A percentile compares a stretch with the other conserved stretches of the same genome.
phyloP scores from a whole-genome alignment of 30 jellyfish, hydroid and myxozoan species.

The Phacellophora camtschatica region DNA sequence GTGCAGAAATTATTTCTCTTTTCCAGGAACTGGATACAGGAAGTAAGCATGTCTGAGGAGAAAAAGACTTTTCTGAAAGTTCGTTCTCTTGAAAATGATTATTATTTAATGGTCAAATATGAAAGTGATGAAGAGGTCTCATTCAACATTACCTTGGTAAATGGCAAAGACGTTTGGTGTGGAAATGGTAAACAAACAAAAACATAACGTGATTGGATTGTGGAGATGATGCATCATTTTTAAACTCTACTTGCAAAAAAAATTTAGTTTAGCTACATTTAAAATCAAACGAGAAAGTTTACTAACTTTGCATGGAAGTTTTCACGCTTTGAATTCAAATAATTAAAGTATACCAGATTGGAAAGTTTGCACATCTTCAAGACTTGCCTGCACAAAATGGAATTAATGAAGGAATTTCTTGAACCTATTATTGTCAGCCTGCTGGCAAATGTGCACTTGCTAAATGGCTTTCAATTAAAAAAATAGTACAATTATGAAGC shows the following conservation, averaged over 20 bases:
- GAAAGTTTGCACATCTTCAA: no score
- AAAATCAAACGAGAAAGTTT: no score
- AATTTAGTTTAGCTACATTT: not conserved
- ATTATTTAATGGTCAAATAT: conserved; percentile 8
- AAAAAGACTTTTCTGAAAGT: conserved; percentile 42
- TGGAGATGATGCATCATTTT: not conserved
- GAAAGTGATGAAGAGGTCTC: not conserved
- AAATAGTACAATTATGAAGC: no score
- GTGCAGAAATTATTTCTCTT: not conserved
- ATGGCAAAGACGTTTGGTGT: conserved; percentile 35
- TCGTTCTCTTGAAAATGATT: not conserved
- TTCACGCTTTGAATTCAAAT: no score
- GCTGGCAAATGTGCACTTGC: no score
- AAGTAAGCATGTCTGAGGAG: conserved; percentile 35
- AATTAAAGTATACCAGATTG: no score
- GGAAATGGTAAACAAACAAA: conserved; percentile 35
- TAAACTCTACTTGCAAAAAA: not conserved
- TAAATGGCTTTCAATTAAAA: no score
- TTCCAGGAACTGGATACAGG: conserved; percentile 33
- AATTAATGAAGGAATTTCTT: no score
- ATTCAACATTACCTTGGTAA: conserved; percentile 1
- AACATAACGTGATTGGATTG: not conserved
- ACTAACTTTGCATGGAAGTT: no score
- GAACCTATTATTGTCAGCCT: no score
- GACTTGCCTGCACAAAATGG: no score